Evolutionary conservation across 1,140 invertebrate species (phyloP), one percentile per base, ranked within the genome.

Genomic region (Drosophila lowei): DNA sequence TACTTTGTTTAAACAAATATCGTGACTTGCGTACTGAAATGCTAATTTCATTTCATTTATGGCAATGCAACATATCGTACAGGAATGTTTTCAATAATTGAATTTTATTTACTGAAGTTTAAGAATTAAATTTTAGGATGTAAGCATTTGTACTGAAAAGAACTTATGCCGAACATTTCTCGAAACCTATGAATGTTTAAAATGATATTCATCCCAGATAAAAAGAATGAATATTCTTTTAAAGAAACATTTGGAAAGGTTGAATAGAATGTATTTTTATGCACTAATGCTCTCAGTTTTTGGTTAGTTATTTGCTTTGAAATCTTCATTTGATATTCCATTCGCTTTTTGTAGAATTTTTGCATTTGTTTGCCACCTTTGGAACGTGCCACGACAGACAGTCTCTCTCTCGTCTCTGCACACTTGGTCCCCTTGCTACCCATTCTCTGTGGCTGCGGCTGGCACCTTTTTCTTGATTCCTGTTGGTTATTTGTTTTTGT

Each of bases 351-450:
- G 34, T 47, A 48, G 16, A 34, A 57, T 68, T 70, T 70, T 70
- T 70, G 66, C 66, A 68, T 70, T 68, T 57, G 16, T 38, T 46
- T 25, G 25, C 16, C 34, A 68, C 66, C 66, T 70, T 66, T 38
- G 50, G 38, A 52, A 70, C 66, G 63, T 70, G 66, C 64, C 66
- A 30, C 13, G 44, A 44, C 34, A 68, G 64, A 42, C 66, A 42
- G 8, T 15, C 30, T n/a, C n/a, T n/a, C n/a, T n/a, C n/a, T 15
- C 43, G 52, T n/a, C 28, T 34, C 23, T 25, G 9, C 30, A 34
- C 30, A 11, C 30, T 56, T 56, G 13, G 13, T 44, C 7, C 28
- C 28, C 28, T 30, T 3, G 9, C 9, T 3, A 3, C 2, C 8
- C 30, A 2, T 11, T 34, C 30, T 9, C 30, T 34, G 30, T 38